Evolutionary conservation across 2,797 vertebrate species (phyloP).

Genomic region (Eulemur coronatus): DNA sequence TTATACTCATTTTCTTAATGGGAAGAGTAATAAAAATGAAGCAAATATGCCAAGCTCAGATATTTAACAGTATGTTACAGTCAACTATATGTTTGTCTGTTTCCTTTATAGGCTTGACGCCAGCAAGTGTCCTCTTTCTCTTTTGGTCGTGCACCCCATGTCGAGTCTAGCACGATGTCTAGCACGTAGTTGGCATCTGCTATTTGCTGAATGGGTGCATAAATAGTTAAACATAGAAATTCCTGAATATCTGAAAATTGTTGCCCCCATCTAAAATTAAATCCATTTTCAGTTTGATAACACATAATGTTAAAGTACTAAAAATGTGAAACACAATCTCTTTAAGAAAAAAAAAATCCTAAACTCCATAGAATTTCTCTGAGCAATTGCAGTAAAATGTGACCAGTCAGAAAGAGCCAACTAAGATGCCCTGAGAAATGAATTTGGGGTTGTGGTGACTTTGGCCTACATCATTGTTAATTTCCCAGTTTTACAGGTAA

Average conservation of each 20-base stretch:
- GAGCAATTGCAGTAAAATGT: not conserved
- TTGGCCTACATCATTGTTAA: not conserved
- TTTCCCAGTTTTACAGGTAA: not conserved
- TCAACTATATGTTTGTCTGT: not conserved
- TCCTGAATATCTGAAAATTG: not conserved
- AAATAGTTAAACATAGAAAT: not conserved
- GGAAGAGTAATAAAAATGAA: not conserved
- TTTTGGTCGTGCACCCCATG: fast-evolving
- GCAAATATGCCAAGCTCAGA: not conserved
- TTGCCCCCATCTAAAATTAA: not conserved
- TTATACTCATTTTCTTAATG: not conserved
- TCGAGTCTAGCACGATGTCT: not conserved
- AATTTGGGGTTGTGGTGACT: not conserved
- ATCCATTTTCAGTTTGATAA: not conserved
- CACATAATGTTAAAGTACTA: not conserved
- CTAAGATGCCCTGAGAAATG: not conserved
- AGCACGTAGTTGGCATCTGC: not conserved
- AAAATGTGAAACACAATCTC: not conserved
- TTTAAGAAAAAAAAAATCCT: not conserved
- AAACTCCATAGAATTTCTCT: not conserved
- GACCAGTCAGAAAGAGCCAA: not conserved
- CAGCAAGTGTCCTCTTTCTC: not conserved
- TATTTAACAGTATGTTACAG: not conserved
- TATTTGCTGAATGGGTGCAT: not conserved
- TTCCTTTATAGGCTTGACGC: fast-evolving